Conservation (phyloP, 2,113 vertebrate species). For the Pelecanoides urinatrix region DNA sequence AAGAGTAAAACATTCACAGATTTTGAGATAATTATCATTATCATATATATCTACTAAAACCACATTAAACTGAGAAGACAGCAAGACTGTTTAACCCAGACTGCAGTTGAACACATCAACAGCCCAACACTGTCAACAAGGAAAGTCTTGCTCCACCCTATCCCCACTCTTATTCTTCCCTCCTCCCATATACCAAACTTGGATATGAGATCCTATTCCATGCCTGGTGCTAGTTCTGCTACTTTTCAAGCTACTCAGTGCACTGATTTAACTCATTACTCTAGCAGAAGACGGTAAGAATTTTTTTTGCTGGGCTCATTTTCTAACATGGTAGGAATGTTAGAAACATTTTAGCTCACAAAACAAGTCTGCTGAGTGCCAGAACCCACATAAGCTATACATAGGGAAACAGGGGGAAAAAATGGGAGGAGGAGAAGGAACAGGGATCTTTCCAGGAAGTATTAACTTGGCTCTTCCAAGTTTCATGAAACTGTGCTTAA, state of each 20-base stretch:
- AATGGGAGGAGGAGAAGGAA: not conserved
- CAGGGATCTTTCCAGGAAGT: not conserved
- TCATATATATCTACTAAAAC: not conserved
- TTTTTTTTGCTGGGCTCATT: not conserved
- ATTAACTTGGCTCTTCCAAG: not conserved
- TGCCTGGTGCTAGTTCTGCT: not conserved
- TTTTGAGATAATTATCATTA: not conserved
- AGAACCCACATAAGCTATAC: not conserved
- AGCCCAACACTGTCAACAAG: not conserved
- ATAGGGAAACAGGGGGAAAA: rapidly evolving
- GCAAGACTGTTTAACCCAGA: not conserved
- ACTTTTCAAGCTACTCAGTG: not conserved
- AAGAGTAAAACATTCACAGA: not conserved
- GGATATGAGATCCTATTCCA: not conserved
- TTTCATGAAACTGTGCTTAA: not conserved
- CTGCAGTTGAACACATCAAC: not conserved
- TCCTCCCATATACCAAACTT: not conserved
- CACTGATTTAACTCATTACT: not conserved
- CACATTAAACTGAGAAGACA: not conserved
- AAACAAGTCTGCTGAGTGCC: not conserved
- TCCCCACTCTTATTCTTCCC: not conserved
- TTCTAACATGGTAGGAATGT: not conserved
- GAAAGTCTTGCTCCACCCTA: not conserved
- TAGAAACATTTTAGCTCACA: not conserved
- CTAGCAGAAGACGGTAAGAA: rapidly evolving